Evolutionary conservation across 2,888 invertebrate genomes (phyloP), one percentile per base, ranked within the genome.

Genomic region (Sipunculus nudus): DNA sequence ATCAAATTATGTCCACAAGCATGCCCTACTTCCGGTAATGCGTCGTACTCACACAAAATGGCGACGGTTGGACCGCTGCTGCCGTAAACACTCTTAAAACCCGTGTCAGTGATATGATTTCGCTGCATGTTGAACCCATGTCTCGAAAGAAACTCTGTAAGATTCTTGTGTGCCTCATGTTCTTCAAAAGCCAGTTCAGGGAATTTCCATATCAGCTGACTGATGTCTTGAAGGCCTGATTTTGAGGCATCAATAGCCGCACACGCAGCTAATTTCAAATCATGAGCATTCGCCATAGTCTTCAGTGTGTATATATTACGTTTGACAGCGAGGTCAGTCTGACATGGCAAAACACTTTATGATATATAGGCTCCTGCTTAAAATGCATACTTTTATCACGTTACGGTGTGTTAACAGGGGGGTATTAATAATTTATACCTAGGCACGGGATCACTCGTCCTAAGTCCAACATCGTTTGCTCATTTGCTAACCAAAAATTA

Each of bases 1-100:
- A 67, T 66, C 46, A 67, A 47, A 46, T 67, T 65, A 38, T 67
- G 67, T 5, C 67, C 67, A 28, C 67, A 67, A 13, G 67, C 67
- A 29, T 67, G 67, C 8, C 67, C 65, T 10, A 65, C 59, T 10
- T 50, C 63, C 3, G 65, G 65, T 19, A 65, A 53, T 19, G 65
- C 62, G 41, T 84, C 84, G 62, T 82, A 84, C 63, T 84, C 83
- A 65, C 82, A 82, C 23, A 83, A 53, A 13, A 82, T 71, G 8
- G 76, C 78, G 8, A 83, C 61, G 52, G 77, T 70, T 3, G 80
- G 79, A n/a, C n/a, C n/a, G n/a, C n/a, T n/a, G n/a, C n/a, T n/a
- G n/a, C n/a, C n/a, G n/a, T n/a, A n/a, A n/a, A n/a, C n/a, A n/a
- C 57, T 57, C 25, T 40, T 6, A 28, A 61, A 61, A 25, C 45